Conservation (phyloP, 2,888 invertebrate species). For the Athalia circularis region DNA sequence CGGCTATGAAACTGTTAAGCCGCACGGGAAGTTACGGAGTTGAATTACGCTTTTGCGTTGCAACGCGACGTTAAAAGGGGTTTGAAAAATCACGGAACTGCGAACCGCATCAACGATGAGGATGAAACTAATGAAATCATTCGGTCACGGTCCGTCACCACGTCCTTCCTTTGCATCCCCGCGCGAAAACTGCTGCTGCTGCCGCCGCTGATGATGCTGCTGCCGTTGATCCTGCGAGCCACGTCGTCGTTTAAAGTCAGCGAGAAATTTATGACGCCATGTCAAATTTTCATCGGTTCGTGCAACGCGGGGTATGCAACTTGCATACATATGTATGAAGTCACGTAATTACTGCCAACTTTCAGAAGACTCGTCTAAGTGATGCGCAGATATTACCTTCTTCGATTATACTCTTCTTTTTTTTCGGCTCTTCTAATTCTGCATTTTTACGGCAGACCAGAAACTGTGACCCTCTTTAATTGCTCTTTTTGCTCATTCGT, state of each 20-base stretch:
- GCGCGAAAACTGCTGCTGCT: neutral
- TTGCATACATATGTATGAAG: neutral
- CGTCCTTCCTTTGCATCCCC: neutral
- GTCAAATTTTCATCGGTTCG: constrained; percentile 29
- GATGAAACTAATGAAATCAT: constrained; percentile 38
- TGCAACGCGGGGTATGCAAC: neutral
- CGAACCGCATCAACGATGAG: neutral
- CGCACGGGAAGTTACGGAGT: no score
- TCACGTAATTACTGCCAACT: neutral
- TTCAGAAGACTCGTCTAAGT: neutral
- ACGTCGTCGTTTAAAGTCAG: neutral
- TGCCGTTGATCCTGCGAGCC: neutral
- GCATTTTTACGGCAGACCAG: neutral
- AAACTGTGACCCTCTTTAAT: neutral
- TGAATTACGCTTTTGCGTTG: no score
- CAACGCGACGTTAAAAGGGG: neutral
- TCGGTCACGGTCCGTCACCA: constrained; percentile 35
- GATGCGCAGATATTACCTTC: neutral
- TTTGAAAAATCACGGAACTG: constrained; percentile 13
- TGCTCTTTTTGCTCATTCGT: neutral
- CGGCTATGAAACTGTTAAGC: no score
- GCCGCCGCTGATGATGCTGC: neutral
- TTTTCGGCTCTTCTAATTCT: neutral
- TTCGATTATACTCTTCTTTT: no score
- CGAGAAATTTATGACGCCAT: constrained; percentile 24